Conservation (phyloP, 2,888 invertebrate species). For the Agrochola lychnidis region DNA sequence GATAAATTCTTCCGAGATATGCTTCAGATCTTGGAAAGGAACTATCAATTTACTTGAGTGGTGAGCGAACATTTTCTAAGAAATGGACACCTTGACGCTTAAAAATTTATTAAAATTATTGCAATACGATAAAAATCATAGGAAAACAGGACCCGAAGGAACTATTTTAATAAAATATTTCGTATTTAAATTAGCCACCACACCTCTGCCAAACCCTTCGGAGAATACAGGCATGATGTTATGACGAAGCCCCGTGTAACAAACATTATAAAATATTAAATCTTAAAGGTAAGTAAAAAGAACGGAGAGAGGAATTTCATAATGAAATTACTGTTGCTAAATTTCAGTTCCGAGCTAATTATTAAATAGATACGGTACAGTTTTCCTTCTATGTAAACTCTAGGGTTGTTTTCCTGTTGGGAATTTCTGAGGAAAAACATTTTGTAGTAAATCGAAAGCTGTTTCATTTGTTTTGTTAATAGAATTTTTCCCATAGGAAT, state of each 20-base stretch:
- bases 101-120: slow-evolving; percentile 31
- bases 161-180: slow-evolving; percentile 7
- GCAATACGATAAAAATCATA: slow-evolving; percentile 30
- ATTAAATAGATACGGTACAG: slow-evolving; percentile 25
- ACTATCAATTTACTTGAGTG: slow-evolving; percentile 54
- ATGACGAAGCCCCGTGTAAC: neutral
- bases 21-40: slow-evolving; percentile 47
- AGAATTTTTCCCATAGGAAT: neutral
- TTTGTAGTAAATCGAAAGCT: neutral
- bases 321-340: slow-evolving; percentile 21
- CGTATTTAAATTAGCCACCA: neutral
- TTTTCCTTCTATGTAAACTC: slow-evolving; percentile 16
- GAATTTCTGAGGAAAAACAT: slow-evolving; percentile 26
- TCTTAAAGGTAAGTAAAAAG: slow-evolving; percentile 3
- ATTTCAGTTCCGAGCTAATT: slow-evolving; percentile 31
- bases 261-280: slow-evolving; percentile 18
- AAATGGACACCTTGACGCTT: slow-evolving; percentile 30
- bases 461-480: slow-evolving; percentile 15
- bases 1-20: slow-evolving; percentile 47
- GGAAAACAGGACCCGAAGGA: slow-evolving; percentile 11
- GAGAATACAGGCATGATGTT: neutral
- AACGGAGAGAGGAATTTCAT: slow-evolving; percentile 3
- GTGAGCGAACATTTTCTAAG: slow-evolving; percentile 35
- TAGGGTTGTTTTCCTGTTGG: slow-evolving; percentile 2
- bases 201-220: neutral